Evolutionary conservation across 2,113 vertebrate genomes (phyloP), one percentile per base, ranked within the genome.

Genomic region (Prietella phreatophila): DNA sequence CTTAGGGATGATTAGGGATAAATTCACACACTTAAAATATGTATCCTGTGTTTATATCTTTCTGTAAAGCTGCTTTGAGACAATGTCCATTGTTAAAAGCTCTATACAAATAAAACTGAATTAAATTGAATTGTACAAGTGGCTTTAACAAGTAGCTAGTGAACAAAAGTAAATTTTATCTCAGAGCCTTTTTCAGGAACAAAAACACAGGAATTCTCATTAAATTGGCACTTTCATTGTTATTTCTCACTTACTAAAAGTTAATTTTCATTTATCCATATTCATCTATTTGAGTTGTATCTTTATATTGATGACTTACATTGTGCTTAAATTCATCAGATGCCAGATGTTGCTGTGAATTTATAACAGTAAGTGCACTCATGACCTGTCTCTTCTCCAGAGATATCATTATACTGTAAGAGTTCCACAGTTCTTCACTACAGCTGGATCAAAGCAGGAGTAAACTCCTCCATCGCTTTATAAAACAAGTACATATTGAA

Each of bases 321-420:
- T 65, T 65, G n/a, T 65, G 63, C 11, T 65, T 14, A 11, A 65
- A n/a, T 61, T 9, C 42, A 55, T 56, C 76, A 4, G 58, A 78
- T 33, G 5, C 50, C 42, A 69, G 75, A 81, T 83, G 53, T 67
- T 67, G 79, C 80, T 69, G 17, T 47, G 82, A 22, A 69, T 39
- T 91, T 88, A 91, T 82, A 88, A 79, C 89, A 91, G 91, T 47
- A n/a, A 50, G 84, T 76, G 88, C 83, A 82, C 86, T 79, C 11
- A 19, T 88, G 83, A 86, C 87, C 86, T 91, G 87, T 76, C 63
- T 63, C 83, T 88, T 63, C 85, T 88, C 58, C 11, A 71, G 84
- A 2, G 50, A 90, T 60, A 86, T 89, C 69, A 73, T 47, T 10
- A 33, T 60, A 50, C 47, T 50, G 9, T 10, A 82, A 73, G 50